Evolutionary conservation across 2,113 vertebrate species (phyloP).

Genomic region (Takifugu bimaculatus): DNA sequence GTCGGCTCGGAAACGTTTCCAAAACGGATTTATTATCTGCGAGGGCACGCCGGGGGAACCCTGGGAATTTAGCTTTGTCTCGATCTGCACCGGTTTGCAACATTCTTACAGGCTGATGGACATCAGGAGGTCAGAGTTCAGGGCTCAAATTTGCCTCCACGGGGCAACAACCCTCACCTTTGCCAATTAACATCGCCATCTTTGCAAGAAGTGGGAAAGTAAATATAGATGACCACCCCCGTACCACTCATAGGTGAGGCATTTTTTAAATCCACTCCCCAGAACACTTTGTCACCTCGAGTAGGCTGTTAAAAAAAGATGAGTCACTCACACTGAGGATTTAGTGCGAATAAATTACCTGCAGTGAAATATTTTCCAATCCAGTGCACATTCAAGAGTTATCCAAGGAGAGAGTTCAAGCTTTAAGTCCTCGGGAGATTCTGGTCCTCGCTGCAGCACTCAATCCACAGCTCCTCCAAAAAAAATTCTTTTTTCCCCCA

Average conservation of each 20-base stretch:
- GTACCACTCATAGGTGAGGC: too few relatives aligned
- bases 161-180: too few relatives aligned
- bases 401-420: conserved; percentile 22
- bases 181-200: too few relatives aligned
- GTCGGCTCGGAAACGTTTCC: conserved; percentile 24
- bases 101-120: background rate
- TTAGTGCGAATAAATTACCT: conserved; percentile 25
- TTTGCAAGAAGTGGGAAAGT: too few relatives aligned
- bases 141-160: too few relatives aligned
- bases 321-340: conserved; percentile 20
- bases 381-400: conserved; percentile 15
- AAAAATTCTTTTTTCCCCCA: conserved; percentile 11
- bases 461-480: conserved; percentile 3
- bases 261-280: too few relatives aligned
- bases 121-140: too few relatives aligned
- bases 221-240: too few relatives aligned
- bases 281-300: conserved; percentile 1
- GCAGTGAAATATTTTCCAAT: conserved; percentile 11
- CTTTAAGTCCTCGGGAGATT: conserved; percentile 20
- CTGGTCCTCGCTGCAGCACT: conserved; percentile 4
- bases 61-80: conserved; percentile 4
- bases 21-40: conserved; percentile 29
- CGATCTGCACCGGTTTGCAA: conserved; percentile 4
- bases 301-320: conserved; percentile 21
- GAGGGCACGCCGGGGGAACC: conserved; percentile 5